Conservation (phyloP, 2,888 invertebrate species). For the Cyclophora punctaria region DNA sequence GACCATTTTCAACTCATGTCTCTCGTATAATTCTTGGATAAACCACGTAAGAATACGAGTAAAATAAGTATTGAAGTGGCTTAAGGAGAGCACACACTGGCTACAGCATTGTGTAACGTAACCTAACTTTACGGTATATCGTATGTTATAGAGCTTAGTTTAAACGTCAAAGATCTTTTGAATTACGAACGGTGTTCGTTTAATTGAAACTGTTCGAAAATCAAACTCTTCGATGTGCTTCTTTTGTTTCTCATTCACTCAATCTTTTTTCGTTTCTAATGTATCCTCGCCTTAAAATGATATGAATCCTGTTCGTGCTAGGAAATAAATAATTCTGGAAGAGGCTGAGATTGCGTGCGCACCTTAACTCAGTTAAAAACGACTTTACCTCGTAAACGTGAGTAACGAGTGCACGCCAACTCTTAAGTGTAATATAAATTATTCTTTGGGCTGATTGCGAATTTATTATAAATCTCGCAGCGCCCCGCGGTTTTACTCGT, state of each 20-base stretch:
- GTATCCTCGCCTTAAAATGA: conserved; percentile 10
- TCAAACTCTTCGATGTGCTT: background rate
- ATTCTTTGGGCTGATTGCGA: conserved; percentile 40
- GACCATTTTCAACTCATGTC: too few relatives aligned
- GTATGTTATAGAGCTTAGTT: too few relatives aligned
- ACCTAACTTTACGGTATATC: too few relatives aligned
- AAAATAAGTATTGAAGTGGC: conserved; percentile 7
- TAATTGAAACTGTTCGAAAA: background rate
- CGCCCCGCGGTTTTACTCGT: too few relatives aligned
- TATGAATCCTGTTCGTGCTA: conserved; percentile 30
- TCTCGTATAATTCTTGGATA: conserved; percentile 1
- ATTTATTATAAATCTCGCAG: conserved; percentile 24
- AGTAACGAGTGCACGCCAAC: conserved; percentile 37
- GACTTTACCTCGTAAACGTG: conserved; percentile 61
- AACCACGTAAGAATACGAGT: conserved; percentile 11
- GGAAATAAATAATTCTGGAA: conserved; percentile 51
- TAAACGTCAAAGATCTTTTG: too few relatives aligned
- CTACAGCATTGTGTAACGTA: too few relatives aligned
- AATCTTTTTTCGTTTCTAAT: too few relatives aligned
- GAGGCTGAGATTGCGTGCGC: conserved; percentile 54
- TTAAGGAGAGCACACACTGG: too few relatives aligned
- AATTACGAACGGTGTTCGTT: too few relatives aligned
- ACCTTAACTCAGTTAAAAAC: conserved; percentile 57
- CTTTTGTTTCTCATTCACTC: too few relatives aligned
- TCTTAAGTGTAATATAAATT: conserved; percentile 46